Base-by-base conservation (phyloP, 2,113 vertebrate species). In the Chaetodon auriga region DNA sequence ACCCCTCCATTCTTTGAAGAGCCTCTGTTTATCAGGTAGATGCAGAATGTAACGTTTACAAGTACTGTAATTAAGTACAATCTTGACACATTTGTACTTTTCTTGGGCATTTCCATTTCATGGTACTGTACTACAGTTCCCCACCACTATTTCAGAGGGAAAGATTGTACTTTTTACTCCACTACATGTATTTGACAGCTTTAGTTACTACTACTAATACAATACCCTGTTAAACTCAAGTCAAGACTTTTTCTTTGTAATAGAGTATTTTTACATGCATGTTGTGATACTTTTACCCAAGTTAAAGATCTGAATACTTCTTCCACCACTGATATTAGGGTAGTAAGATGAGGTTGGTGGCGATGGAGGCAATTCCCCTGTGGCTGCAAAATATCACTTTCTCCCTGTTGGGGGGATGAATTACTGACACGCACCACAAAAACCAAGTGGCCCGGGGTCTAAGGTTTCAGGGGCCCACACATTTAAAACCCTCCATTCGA, bases 341-440 rank as follows among this genome's bases (percentile, higher is more conserved):
- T 84, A 74, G 86, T 91, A 83, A 89, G 85, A 89, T 92, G 87
- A 90, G 89, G 88, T 92, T 90, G 93, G 93, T 75, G 91, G 92
- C 91, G 86, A 83, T 79, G 80, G 48, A 83, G 87, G 89, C 87
- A 88, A 89, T 94, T 90, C 91, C 92, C 92, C 92, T 16, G 70
- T 84, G 89, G 94, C 93, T 92, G 92, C 82, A 92, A 90, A 95
- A 94, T 94, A 95, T 95, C 92, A 91, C 89, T 94, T 95, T 95
- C 94, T 85, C 86, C 72, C 86, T 73, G 57, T 77, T 87, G 69
- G 75, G 82, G 64, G 54, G 74, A 49, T 91, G 90, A 68, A 86
- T 95, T 92, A 94, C 90, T 90, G 87, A 93, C 92, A 93, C 64
- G 71, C 80, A 92, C 92, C 94, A 88, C 93, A 94, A 93, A 91